Evolutionary conservation across 2,888 invertebrate genomes (phyloP).

Genomic region (Nemurella pictetii): DNA sequence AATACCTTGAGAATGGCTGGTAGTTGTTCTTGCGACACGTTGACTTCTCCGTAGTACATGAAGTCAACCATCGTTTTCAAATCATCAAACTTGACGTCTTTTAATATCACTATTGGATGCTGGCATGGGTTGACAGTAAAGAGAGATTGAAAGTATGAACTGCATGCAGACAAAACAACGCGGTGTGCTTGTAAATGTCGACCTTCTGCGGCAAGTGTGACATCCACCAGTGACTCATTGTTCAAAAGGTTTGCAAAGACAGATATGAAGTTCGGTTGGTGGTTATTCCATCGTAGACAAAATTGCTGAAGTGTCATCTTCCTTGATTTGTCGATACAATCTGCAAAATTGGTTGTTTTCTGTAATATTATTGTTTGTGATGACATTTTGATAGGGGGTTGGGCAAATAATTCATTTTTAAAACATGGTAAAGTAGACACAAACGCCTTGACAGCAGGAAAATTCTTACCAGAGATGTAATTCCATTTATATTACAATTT

Average conservation of each 20-base stretch:
- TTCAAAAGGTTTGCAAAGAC: constrained; percentile 83
- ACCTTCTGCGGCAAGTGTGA: constrained; percentile 89
- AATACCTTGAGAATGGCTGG: constrained; percentile 62
- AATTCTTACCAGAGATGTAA: neutral
- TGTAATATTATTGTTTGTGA: neutral
- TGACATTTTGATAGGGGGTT: neutral
- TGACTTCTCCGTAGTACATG: constrained; percentile 92
- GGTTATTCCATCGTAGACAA: constrained; percentile 89
- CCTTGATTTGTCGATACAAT: neutral
- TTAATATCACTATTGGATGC: constrained; percentile 87
- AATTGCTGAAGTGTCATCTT: constrained; percentile 73
- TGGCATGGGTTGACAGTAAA: constrained; percentile 86
- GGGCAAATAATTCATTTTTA: neutral
- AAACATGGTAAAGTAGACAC: neutral
- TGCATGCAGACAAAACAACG: constrained; percentile 87
- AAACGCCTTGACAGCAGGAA: neutral
- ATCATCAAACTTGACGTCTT: constrained; percentile 84
- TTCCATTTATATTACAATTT: neutral
- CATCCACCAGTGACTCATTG: constrained; percentile 84
- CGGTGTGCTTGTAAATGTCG: constrained; percentile 86
- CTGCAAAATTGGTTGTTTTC: neutral
- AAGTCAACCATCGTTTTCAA: constrained; percentile 87
- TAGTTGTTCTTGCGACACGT: constrained; percentile 85
- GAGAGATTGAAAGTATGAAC: constrained; percentile 88
- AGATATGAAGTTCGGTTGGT: constrained; percentile 89